Percentiles rank a stretch among this genome's conserved stretches.
Conservation (phyloP, 2,888 invertebrate species). For the Polydrusus tereticollis region DNA sequence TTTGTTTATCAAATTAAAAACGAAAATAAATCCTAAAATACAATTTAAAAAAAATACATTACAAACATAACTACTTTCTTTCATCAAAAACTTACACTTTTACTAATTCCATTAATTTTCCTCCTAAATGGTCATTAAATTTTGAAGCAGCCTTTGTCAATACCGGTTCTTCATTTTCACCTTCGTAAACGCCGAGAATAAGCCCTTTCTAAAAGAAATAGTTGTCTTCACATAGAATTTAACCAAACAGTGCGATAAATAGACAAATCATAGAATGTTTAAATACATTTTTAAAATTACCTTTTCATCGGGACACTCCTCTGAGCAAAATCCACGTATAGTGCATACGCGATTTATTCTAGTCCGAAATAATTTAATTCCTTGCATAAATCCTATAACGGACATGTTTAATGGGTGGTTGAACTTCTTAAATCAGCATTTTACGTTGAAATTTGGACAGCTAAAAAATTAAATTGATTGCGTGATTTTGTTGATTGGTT, state of each 20-base stretch:
- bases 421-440: slow-evolving; percentile 44
- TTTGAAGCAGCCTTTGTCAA: slow-evolving; percentile 69
- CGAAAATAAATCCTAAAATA: neutral
- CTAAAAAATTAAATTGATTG: slow-evolving; percentile 41
- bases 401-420: slow-evolving; percentile 45
- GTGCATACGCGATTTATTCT: slow-evolving; percentile 31
- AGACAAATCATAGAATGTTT: neutral
- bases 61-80: neutral
- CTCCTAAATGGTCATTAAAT: slow-evolving; percentile 69
- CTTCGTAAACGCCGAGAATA: slow-evolving; percentile 71
- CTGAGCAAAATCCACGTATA: slow-evolving; percentile 42
- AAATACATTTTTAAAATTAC: slow-evolving; percentile 20
- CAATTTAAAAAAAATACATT: neutral
- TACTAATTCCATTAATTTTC: slow-evolving; percentile 69
- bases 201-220: slow-evolving; percentile 68
- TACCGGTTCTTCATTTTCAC: slow-evolving; percentile 65
- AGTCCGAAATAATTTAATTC: slow-evolving; percentile 31
- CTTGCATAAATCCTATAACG: slow-evolving; percentile 36
- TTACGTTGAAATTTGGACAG: slow-evolving; percentile 50
- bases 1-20: too few relatives aligned
- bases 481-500: slow-evolving; percentile 43
- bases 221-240: neutral
- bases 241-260: neutral
- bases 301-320: slow-evolving; percentile 48
- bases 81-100: slow-evolving; percentile 67